These are phyloP conservation scores for Spodoptera littoralis DNA, from an alignment of 2,888 invertebrate genomes.

Conservation along the genomic window DNA sequence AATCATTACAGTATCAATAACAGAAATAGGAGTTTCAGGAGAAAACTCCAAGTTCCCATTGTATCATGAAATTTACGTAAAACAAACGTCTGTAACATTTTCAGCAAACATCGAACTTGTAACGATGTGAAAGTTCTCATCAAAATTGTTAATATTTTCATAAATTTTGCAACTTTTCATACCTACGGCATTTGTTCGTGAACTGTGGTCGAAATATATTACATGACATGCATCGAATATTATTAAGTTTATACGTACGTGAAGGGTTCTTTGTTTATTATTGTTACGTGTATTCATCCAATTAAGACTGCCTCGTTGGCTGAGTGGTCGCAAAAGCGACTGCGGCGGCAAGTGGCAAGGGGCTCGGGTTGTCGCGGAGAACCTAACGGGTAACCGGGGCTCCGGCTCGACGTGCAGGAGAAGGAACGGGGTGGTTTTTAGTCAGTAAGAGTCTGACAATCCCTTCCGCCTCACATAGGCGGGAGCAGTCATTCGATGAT, in stretches of 20 bases:
- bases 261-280: not conserved
- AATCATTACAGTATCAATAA: slow-evolving; percentile 5
- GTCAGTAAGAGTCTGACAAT: too few species aligned
- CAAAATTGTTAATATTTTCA: slow-evolving; percentile 48
- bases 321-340: too few species aligned
- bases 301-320: too few species aligned
- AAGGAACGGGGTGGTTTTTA: too few species aligned
- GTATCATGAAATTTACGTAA: slow-evolving; percentile 21
- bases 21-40: not conserved
- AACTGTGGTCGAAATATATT: not conserved
- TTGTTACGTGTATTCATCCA: not conserved
- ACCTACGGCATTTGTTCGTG: slow-evolving; percentile 1
- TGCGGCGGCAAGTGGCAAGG: too few species aligned
- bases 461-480: too few species aligned
- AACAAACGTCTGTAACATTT: slow-evolving; percentile 27
- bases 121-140: slow-evolving; percentile 32
- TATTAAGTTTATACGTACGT: slow-evolving; percentile 22
- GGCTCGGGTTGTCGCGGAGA: too few species aligned
- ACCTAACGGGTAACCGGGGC: too few species aligned
- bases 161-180: slow-evolving; percentile 25
- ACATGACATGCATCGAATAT: slow-evolving; percentile 23
- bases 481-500: too few species aligned
- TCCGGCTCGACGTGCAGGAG: too few species aligned
- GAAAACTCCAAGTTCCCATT: slow-evolving; percentile 11
- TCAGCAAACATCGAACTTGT: slow-evolving; percentile 34